Evolutionary conservation across 2,113 vertebrate species (phyloP).

Genomic region (Atrichornis clamosus): DNA sequence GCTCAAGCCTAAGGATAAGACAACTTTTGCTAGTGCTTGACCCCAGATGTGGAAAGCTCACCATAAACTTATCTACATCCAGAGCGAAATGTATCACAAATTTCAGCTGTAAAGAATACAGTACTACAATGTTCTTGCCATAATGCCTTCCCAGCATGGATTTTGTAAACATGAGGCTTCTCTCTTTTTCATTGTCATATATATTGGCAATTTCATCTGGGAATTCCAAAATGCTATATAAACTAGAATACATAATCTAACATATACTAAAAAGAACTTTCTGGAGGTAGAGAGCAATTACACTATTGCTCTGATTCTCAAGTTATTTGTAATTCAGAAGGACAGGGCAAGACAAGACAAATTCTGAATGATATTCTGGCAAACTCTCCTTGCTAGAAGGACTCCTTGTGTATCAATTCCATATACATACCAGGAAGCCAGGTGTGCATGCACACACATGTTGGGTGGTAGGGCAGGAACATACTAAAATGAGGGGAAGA

Average conservation of each 20-base stretch:
- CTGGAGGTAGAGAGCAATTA: neutral
- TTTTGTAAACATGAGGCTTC: neutral
- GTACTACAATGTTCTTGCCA: neutral
- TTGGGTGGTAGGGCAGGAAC: neutral
- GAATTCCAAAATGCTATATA: neutral
- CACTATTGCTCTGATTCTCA: neutral
- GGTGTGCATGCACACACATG: rapidly evolving
- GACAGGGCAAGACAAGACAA: neutral
- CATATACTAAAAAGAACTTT: neutral
- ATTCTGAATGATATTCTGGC: neutral
- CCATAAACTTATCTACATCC: neutral
- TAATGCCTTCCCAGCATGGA: neutral
- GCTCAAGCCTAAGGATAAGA: conserved; percentile 59
- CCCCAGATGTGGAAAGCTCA: conserved; percentile 63
- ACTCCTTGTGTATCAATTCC: neutral
- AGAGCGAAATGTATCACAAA: neutral
- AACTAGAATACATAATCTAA: neutral
- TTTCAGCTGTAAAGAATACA: neutral
- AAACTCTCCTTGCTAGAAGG: neutral
- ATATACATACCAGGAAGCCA: neutral
- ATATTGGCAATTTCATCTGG: neutral
- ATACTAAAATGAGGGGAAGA: neutral
- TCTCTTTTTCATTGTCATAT: neutral
- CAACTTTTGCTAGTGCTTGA: conserved; percentile 58
- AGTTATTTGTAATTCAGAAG: neutral